Evolutionary conservation across 2,113 vertebrate genomes (phyloP).

Genomic region (Poeciliopsis occidentalis): DNA sequence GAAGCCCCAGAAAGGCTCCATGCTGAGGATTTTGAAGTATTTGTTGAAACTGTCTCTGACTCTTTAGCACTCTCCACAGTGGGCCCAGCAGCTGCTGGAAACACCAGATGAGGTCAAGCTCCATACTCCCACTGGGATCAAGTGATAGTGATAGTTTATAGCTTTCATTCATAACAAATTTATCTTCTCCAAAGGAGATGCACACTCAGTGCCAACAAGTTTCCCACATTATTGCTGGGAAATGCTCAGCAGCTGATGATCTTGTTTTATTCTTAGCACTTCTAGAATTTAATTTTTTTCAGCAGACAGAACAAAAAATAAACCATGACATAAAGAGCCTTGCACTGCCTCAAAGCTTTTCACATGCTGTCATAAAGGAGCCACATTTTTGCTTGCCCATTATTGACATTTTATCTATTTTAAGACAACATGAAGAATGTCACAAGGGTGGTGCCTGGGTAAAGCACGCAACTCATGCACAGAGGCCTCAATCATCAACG

Average conservation of each 20-base stretch:
- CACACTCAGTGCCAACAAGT: constrained; percentile 8
- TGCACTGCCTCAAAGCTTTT: background rate
- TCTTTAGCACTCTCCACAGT: constrained; percentile 34
- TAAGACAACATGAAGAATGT: background rate
- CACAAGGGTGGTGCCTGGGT: no score
- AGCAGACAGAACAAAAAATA: constrained; percentile 13
- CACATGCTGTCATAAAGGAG: background rate
- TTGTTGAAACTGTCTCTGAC: constrained; percentile 29
- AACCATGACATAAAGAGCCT: constrained; percentile 13
- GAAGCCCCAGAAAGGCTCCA: constrained; percentile 28
- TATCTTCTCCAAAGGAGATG: constrained; percentile 38
- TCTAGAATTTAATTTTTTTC: constrained; percentile 13
- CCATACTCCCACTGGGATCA: constrained; percentile 26
- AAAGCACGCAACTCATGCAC: no score
- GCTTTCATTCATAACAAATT: constrained; percentile 29
- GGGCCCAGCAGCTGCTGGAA: constrained; percentile 70
- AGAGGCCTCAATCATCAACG: no score
- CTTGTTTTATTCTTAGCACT: constrained; percentile 29
- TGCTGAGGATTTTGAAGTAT: constrained; percentile 22
- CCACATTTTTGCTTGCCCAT: background rate
- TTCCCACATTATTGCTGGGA: constrained; percentile 35
- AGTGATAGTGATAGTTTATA: constrained; percentile 20
- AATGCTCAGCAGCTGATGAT: constrained; percentile 28
- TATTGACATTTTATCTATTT: background rate
- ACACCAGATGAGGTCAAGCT: constrained; percentile 56